Base-by-base conservation (phyloP, 1,140 invertebrate genomes). In the Aphis gossypii region DNA sequence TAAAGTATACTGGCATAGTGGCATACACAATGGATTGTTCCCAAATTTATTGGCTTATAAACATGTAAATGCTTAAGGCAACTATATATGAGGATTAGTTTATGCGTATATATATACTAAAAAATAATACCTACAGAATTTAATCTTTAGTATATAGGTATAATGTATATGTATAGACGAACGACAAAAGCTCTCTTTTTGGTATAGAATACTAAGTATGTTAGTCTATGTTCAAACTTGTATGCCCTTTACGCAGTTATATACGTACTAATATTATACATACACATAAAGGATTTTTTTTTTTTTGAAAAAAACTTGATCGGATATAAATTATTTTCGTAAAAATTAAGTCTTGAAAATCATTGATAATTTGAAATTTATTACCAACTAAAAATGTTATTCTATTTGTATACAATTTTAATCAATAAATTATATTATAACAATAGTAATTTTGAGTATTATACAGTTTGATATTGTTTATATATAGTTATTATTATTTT, bases 11-110 rank as follows among this genome's bases (percentile, higher is more conserved):
- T 56, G 6, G 21, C 3, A 41, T 46, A 46, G 9, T 46, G 9
- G 46, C 56, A 18, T 44, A 60, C 68, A 23, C 89, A 56, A 68
- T 21, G 38, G 35, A 44, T 68, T 68, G 54, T 90, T 68, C 54
- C 56, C 89, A 68, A 44, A 68, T 44, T 1, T 68, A 88, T 91
- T 44, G 21, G 14, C 90, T 68, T 91, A 91, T 91, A 91, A 91
- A 91, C 41, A 91, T 76, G 41, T 25, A 76, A 91, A 91, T 91
- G 56, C 21, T 35, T 35, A 91, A 91, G 6, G 56, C 30, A 76
- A 21, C 60, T 51, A n/a, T 11, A 41, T 44, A 48, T 44, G 11
- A 89, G 51, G 48, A 9, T 41, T 54, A 48, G 87, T 38, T 68
- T 44, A 54, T 38, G 25, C 89, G 41, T 91, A 23, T 76, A 91